phyloP scores from a whole-genome alignment of 2,888 invertebrate species.

The Rhyacophila evoluta region DNA sequence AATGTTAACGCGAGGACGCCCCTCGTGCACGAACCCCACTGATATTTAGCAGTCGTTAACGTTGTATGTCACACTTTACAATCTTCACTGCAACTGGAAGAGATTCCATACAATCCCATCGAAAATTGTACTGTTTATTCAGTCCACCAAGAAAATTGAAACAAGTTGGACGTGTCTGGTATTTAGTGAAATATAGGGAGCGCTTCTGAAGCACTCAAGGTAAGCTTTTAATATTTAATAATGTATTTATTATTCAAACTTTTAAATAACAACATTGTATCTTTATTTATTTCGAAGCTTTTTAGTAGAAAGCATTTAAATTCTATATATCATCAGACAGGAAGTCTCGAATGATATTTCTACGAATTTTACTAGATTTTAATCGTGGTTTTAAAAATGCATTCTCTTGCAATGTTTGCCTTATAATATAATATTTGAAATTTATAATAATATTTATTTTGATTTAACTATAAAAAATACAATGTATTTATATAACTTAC shows the following conservation, averaged over 20 bases:
- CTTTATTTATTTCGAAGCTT: too few relatives aligned
- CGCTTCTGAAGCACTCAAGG: constrained; percentile 1
- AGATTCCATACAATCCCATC: background rate
- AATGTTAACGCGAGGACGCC: too few relatives aligned
- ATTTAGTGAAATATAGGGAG: constrained; percentile 2
- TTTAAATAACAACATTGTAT: background rate
- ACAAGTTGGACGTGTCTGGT: background rate
- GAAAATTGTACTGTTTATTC: background rate
- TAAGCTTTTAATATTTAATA: background rate
- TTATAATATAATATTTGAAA: too few relatives aligned
- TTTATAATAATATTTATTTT: too few relatives aligned
- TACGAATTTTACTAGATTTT: too few relatives aligned
- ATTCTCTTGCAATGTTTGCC: too few relatives aligned
- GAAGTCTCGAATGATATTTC: too few relatives aligned
- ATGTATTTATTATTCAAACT: background rate
- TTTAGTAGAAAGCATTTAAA: too few relatives aligned
- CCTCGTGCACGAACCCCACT: background rate
- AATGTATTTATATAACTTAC: too few relatives aligned
- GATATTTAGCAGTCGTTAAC: background rate
- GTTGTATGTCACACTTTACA: background rate
- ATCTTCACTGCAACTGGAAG: background rate
- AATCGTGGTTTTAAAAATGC: too few relatives aligned
- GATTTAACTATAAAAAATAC: too few relatives aligned
- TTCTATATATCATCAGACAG: too few relatives aligned
- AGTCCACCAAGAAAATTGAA: background rate